Evolutionary conservation across 2,888 invertebrate species (phyloP), one percentile per base, ranked within the genome.

Genomic region (Drosophila flavopinicola): DNA sequence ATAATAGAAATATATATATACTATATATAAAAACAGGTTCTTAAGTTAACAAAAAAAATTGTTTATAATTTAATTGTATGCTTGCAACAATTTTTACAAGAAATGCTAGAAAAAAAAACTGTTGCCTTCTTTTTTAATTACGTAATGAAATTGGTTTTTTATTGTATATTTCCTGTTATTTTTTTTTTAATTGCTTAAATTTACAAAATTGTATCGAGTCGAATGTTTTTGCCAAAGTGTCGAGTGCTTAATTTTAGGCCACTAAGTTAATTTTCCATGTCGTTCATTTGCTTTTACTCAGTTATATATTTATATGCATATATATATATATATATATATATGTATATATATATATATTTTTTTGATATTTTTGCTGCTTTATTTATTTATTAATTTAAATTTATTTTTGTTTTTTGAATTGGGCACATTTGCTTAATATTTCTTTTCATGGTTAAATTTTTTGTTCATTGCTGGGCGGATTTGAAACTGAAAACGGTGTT

Each of bases 301-400:
- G 27, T 69, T 52, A 27, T 59, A 57, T 49, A 48, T 44, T n/a
- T n/a, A n/a, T n/a, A n/a, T n/a, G n/a, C n/a, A 48, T 27, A 38
- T 53, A 54, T 60, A 59, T 60, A 35, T 38, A 63, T 74, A 72
- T 74, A 63, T 74, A 47, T 64, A 67, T 56, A 48, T 49, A 39
- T 23, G n/a, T n/a, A n/a, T n/a, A n/a, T n/a, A n/a, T n/a, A n/a
- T n/a, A n/a, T n/a, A n/a, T n/a, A n/a, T n/a, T n/a, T 73, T 79
- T 80, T 78, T 78, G 83, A 85, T 85, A 80, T 82, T 85, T 78
- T 68, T 85, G 79, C 79, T 80, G 85, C 85, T 63, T 69, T 70
- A 35, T 52, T 61, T 53, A 37, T 30, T 59, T 39, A 45, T 51
- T 42, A 35, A 39, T 45, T 54, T 64, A 29, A 35, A 33, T 32